Conservation (phyloP, 2,113 vertebrate genomes). For the Cichladusa arquata region DNA sequence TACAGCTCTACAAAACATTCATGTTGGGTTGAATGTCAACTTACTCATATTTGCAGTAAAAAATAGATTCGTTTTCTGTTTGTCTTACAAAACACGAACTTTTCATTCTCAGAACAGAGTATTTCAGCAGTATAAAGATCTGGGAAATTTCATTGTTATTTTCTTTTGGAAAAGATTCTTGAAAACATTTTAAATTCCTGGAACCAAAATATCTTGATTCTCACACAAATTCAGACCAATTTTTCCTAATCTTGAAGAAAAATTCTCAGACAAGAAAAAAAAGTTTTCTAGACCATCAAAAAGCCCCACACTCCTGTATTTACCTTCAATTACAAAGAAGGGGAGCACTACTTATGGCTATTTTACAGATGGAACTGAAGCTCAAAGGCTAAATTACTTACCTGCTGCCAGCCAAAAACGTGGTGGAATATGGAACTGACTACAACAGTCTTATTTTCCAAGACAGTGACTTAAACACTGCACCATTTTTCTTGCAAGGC, state of each 20-base stretch:
- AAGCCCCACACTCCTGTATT: not conserved
- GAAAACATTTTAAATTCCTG: not conserved
- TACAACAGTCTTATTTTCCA: not conserved
- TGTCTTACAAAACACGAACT: not conserved
- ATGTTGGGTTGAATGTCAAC: not conserved
- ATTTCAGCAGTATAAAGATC: not conserved
- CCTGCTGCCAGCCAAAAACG: not conserved
- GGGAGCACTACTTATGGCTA: not conserved
- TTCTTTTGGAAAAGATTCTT: not conserved
- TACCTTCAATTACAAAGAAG: not conserved
- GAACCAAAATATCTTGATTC: not conserved
- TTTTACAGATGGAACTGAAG: not conserved
- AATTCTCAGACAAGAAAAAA: not conserved
- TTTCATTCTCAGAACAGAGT: not conserved
- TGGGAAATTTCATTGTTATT: not conserved
- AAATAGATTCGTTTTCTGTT: not conserved
- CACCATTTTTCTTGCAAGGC: not conserved
- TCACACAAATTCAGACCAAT: not conserved
- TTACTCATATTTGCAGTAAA: not conserved
- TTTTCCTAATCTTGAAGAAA: not conserved
- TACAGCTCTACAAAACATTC: not conserved
- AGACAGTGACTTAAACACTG: not conserved
- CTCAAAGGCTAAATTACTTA: not conserved
- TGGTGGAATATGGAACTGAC: not conserved
- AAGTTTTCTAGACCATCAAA: not conserved